A percentile compares a stretch with the other conserved stretches of the same genome.
Conservation (phyloP, 2,797 vertebrate genomes). For the Trachurus trachurus region DNA sequence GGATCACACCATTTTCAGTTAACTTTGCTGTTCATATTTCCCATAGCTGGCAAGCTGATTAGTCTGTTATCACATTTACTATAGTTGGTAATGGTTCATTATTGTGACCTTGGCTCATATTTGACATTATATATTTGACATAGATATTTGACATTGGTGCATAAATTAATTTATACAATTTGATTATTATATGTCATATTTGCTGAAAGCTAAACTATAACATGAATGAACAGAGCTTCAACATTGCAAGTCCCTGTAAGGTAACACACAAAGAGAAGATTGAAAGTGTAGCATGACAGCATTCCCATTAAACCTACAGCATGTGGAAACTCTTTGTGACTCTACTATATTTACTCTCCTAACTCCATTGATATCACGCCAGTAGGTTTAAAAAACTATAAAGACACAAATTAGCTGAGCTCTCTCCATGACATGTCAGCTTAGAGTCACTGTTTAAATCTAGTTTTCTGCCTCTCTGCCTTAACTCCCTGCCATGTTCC, state of each 20-base stretch:
- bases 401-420: slow-evolving; percentile 25
- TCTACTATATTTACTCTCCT: slow-evolving; percentile 9
- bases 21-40: slow-evolving; percentile 11
- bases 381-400: slow-evolving; percentile 29
- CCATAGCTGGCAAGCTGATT: slow-evolving; percentile 10
- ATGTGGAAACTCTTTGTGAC: not conserved
- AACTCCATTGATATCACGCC: not conserved
- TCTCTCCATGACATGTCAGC: slow-evolving; percentile 18
- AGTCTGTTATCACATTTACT: not conserved
- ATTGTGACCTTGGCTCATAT: slow-evolving; percentile 4
- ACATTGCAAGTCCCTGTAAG: not conserved
- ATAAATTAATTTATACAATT: slow-evolving; percentile 1
- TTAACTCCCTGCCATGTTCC: slow-evolving; percentile 44
- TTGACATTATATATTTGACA: too few species aligned
- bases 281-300: not conserved
- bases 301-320: not conserved
- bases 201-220: not conserved
- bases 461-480: slow-evolving; percentile 44
- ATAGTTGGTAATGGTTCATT: slow-evolving; percentile 1
- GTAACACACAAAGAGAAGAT: slow-evolving; percentile 4
- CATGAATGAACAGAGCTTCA: not conserved
- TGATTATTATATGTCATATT: not conserved
- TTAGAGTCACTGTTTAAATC: slow-evolving; percentile 43
- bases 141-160: not conserved
- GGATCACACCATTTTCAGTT: slow-evolving; percentile 15